phyloP scores from a whole-genome alignment of 2,113 vertebrate genomes.

The Coracopsis vasa region DNA sequence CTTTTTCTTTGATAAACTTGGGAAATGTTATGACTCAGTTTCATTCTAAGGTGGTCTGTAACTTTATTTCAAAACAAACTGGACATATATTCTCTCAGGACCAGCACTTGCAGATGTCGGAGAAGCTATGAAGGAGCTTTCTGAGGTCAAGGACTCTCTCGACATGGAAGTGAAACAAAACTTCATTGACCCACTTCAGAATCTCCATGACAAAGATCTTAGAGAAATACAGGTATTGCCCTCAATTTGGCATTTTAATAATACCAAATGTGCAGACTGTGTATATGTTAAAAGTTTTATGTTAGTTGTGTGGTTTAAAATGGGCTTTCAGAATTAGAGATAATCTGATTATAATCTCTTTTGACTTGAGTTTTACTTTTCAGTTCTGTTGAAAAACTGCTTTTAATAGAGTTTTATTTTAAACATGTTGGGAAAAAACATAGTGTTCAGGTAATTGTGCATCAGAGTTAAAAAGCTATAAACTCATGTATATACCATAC shows the following conservation, averaged over 20 bases:
- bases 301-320: not conserved
- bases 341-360: not conserved
- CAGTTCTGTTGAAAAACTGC: not conserved
- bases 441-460: not conserved
- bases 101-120: conserved; percentile 89
- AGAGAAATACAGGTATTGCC: conserved; percentile 91
- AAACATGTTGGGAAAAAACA: not conserved
- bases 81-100: conserved; percentile 71
- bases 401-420: not conserved
- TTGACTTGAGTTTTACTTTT: not conserved
- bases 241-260: not conserved
- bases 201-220: conserved; percentile 96
- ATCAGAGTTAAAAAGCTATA: not conserved
- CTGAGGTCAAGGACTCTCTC: conserved; percentile 95
- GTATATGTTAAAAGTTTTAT: not conserved
- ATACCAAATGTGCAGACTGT: not conserved
- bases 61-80: not conserved
- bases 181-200: conserved; percentile 96
- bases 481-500: accelerated
- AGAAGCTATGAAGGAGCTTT: conserved; percentile 92
- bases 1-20: not conserved
- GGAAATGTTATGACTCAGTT: not conserved
- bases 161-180: conserved; percentile 99
- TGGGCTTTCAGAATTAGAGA: not conserved
- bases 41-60: not conserved